Conservation (phyloP, 2,797 vertebrate genomes). For the Anas bernieri region DNA sequence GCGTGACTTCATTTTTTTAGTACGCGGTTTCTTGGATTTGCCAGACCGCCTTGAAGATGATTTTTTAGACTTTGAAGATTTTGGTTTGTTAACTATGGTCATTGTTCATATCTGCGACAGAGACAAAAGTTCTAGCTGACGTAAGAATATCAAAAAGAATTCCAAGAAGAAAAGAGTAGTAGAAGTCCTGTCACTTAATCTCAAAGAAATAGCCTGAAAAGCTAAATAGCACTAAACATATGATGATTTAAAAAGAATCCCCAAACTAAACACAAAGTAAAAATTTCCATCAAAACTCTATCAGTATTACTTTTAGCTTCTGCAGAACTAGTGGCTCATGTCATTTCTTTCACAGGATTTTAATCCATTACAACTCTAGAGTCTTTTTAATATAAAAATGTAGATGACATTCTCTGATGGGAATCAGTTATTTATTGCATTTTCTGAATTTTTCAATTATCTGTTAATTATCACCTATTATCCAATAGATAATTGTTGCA, state of each 20-base stretch:
- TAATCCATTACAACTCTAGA: not conserved
- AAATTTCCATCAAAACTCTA: not conserved
- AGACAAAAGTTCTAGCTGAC: slow-evolving; percentile 11
- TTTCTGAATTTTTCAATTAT: too few relatives aligned
- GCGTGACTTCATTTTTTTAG: slow-evolving; percentile 92
- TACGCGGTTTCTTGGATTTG: slow-evolving; percentile 83
- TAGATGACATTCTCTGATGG: not conserved
- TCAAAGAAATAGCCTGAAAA: not conserved
- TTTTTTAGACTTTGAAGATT: slow-evolving; percentile 92
- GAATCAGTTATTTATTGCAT: not conserved
- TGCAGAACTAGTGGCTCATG: not conserved
- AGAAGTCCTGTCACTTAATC: not conserved
- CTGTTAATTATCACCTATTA: too few relatives aligned
- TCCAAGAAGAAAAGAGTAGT: not conserved
- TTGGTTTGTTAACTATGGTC: slow-evolving; percentile 98
- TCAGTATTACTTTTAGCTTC: not conserved
- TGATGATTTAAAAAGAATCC: not conserved
- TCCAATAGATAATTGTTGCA: too few relatives aligned
- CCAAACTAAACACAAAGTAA: not conserved
- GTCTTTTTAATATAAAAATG: not conserved
- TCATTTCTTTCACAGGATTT: not conserved
- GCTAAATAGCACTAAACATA: not conserved
- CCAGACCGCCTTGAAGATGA: slow-evolving; percentile 83
- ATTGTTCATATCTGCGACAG: slow-evolving; percentile 93
- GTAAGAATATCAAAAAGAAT: not conserved